Evolutionary conservation across 2,113 vertebrate species (phyloP).

Genomic region (Dicerorhinus sumatrensis): DNA sequence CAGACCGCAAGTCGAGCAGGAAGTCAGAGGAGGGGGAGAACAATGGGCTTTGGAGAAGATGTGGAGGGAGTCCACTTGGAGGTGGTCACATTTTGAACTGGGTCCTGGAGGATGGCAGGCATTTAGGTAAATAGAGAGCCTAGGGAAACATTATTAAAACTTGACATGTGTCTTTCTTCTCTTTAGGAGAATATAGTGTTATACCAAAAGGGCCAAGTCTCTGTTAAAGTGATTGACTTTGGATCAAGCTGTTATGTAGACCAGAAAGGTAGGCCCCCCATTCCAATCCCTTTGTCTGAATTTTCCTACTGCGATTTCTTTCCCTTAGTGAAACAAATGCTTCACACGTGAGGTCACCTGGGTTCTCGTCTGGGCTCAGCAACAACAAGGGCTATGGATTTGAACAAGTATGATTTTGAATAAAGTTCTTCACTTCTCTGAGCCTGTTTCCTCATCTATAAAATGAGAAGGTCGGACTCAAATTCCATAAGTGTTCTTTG

Average conservation of each 20-base stretch:
- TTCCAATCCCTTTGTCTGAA: neutral
- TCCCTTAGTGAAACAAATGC: neutral
- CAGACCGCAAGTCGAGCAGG: neutral
- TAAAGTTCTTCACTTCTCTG: neutral
- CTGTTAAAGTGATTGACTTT: constrained; percentile 98
- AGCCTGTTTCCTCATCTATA: neutral
- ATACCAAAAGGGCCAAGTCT: constrained; percentile 93
- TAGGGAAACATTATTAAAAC: neutral
- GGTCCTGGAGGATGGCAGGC: neutral
- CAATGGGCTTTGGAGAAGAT: neutral
- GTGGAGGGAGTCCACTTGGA: neutral
- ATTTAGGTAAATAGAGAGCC: neutral
- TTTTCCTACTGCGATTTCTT: neutral
- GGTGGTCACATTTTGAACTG: neutral
- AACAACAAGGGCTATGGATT: neutral
- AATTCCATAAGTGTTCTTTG: neutral
- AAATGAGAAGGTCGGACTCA: neutral
- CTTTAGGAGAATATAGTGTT: constrained; percentile 95
- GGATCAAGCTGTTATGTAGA: constrained; percentile 97
- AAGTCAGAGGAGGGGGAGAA: neutral
- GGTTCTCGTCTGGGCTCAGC: neutral
- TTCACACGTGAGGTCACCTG: neutral
- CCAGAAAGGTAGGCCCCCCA: constrained; percentile 90
- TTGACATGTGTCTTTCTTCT: neutral
- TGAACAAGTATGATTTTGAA: neutral